Evolutionary conservation across 2,797 vertebrate species (phyloP).

Genomic region (Jordanella pulchra): DNA sequence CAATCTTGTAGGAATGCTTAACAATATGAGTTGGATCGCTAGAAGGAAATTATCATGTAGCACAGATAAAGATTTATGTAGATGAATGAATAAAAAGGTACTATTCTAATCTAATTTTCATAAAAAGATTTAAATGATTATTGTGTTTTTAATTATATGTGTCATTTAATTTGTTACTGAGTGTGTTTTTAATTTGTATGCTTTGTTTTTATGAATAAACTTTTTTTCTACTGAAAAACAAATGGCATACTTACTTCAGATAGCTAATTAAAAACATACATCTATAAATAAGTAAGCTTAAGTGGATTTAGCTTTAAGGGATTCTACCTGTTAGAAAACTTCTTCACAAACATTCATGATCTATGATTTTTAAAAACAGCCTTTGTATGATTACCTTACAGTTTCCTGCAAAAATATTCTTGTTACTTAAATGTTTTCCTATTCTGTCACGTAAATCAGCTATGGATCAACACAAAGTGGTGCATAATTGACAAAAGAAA

Average conservation of each 20-base stretch:
- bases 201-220: not conserved
- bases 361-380: not conserved
- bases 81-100: not conserved
- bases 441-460: not conserved
- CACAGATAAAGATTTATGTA: not conserved
- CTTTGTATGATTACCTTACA: not conserved
- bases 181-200: not conserved
- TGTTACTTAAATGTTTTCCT: not conserved
- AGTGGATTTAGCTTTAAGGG: not conserved
- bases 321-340: not conserved
- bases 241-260: not conserved
- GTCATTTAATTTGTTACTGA: not conserved
- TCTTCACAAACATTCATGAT: not conserved
- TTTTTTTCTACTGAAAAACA: not conserved
- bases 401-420: not conserved
- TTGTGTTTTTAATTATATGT: not conserved
- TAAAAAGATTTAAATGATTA: not conserved
- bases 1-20: not conserved
- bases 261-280: not conserved
- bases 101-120: not conserved
- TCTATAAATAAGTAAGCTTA: not conserved
- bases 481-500: not conserved
- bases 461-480: not conserved
- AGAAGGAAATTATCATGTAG: not conserved
- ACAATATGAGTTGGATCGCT: conserved; percentile 14